Evolutionary conservation across 30 jellyfish, hydroid and myxozoan species (phyloP), one percentile per base, ranked within the genome.

Genomic region (Catostylus mosaicus): DNA sequence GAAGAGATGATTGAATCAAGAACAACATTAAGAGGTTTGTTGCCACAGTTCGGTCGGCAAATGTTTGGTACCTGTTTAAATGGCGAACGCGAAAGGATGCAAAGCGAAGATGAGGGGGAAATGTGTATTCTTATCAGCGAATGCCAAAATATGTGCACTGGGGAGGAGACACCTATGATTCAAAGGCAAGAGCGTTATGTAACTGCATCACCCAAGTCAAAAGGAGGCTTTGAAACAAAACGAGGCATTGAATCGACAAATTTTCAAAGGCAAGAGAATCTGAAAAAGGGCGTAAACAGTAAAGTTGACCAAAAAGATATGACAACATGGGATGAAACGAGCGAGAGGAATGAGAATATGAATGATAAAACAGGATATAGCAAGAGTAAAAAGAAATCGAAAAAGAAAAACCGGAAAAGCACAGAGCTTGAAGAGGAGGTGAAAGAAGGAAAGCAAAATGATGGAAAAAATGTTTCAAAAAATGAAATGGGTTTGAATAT

Each of bases 331-430:
- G 30, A 52, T 6, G 11, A 43, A 16, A 43, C 8, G 56, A 43
- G 11, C 56, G 56, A 16, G n/a, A n/a, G n/a, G n/a, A n/a, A n/a
- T n/a, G n/a, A n/a, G n/a, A n/a, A n/a, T 14, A 40, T 40, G 54
- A 40, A 40, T 7, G 54, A 5, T 5, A 14, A 40, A 14, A 5
- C 11, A 7, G 54, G 54, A 40, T 14, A 30, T 24, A 12, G 68
- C 6, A 81, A 57, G 45, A 67, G 48, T 38, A 81, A 81, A 56
- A 81, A 81, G 78, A 81, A 81, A 40, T 81, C 91, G n/a, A 81
- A 81, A 45, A 50, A 61, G 67, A 81, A 81, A 37, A 68, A 59
- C 26, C 67, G 73, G 8, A 81, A 67, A 36, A 9, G 66, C 38
- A 16, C 56, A 6, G 91, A 81, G 19, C 47, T 45, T 18, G 37